phyloP scores from a whole-genome alignment of 2,888 invertebrate genomes.

The Eupsilia transversa region DNA sequence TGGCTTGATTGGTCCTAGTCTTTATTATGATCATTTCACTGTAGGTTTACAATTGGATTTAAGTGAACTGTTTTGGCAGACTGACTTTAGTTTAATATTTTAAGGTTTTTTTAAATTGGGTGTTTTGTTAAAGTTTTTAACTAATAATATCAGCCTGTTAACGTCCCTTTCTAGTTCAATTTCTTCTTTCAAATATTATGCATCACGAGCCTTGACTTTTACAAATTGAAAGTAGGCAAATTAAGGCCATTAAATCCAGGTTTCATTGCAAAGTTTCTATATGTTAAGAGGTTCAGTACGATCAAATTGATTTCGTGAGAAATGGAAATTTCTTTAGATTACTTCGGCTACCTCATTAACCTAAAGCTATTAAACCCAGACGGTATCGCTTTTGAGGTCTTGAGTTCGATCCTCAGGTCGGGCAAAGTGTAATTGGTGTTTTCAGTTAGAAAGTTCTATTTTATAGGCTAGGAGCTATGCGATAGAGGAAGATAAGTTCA shows the following conservation, averaged over 20 bases:
- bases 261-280: slow-evolving; percentile 4
- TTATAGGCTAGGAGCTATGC: not conserved
- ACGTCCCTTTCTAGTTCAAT: too few species aligned
- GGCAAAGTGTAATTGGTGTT: slow-evolving; percentile 50
- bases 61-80: slow-evolving; percentile 18
- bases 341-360: slow-evolving; percentile 45
- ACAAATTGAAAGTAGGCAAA: not conserved
- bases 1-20: slow-evolving; percentile 45
- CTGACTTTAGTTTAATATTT: slow-evolving; percentile 10
- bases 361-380: slow-evolving; percentile 26
- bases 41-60: slow-evolving; percentile 27
- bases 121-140: too few species aligned
- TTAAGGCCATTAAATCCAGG: not conserved
- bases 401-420: slow-evolving; percentile 14
- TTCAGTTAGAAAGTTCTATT: slow-evolving; percentile 38
- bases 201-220: too few species aligned
- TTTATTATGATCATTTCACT: slow-evolving; percentile 60
- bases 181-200: too few species aligned
- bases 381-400: slow-evolving; percentile 44
- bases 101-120: not conserved
- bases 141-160: too few species aligned
- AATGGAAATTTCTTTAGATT: slow-evolving; percentile 20
- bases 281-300: not conserved
- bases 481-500: slow-evolving; percentile 38
- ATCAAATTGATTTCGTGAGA: slow-evolving; percentile 37